Conservation (phyloP, 1,140 invertebrate species). For the Drosophila busckii region DNA sequence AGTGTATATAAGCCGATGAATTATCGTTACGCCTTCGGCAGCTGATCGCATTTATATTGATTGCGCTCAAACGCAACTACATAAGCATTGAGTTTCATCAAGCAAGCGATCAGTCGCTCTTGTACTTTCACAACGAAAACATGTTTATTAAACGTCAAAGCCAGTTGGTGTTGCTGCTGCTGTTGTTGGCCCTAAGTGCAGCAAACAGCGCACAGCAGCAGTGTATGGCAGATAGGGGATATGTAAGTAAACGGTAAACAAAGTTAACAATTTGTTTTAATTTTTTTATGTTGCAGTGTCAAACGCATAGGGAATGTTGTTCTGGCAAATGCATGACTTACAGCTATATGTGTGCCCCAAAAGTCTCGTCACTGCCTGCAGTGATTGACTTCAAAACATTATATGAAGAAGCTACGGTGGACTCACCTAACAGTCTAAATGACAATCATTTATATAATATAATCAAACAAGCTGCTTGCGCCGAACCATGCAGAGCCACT, state of each 20-base stretch:
- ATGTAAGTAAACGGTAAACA: slow-evolving; percentile 36
- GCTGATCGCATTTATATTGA: no score
- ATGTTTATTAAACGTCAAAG: no score
- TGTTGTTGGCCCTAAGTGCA: no score
- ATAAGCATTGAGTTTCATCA: no score
- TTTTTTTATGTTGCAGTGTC: slow-evolving; percentile 39
- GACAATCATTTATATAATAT: background rate
- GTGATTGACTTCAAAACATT: background rate
- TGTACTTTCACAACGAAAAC: no score
- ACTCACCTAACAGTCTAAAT: no score
- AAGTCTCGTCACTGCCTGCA: background rate
- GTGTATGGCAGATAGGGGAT: slow-evolving; percentile 41
- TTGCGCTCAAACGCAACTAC: no score
- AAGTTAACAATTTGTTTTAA: background rate
- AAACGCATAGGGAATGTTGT: slow-evolving; percentile 62
- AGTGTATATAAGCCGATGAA: no score
- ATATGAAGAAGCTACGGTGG: background rate
- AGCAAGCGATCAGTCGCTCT: no score
- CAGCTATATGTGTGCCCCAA: slow-evolving; percentile 33
- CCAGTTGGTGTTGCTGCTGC: no score
- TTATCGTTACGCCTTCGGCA: no score
- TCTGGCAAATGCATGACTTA: slow-evolving; percentile 67
- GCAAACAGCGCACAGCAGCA: no score
- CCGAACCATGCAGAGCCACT: slow-evolving; percentile 26
- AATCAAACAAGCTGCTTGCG: background rate